Percentiles rank a stretch among this genome's conserved stretches.
Conservation (phyloP, 2,888 invertebrate genomes). For the Polydrusus pterygomalis region DNA sequence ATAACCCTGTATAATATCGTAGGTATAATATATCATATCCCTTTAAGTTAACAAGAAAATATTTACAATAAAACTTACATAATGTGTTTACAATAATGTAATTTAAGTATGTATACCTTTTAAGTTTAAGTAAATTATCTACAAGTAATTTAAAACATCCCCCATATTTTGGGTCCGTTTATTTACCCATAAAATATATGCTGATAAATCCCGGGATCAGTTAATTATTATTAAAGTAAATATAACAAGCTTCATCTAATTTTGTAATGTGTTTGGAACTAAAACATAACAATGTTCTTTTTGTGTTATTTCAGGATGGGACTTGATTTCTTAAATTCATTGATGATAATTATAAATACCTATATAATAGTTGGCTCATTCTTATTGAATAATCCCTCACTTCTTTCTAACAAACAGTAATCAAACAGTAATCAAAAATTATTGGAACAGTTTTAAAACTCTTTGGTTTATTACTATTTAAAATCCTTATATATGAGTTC, state of each 20-base stretch:
- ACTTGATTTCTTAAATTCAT: background rate
- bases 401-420: no score
- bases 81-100: background rate
- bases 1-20: no score
- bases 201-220: background rate
- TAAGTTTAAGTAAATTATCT: background rate
- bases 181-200: conserved; percentile 6
- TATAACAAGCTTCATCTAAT: conserved; percentile 5
- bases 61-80: background rate
- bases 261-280: conserved; percentile 1
- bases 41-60: background rate
- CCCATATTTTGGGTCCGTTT: background rate
- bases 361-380: background rate
- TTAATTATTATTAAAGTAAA: conserved; percentile 9
- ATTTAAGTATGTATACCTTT: background rate
- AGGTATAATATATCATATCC: background rate
- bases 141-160: background rate
- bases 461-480: no score
- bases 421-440: no score
- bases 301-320: background rate
- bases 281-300: background rate
- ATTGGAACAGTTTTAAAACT: no score
- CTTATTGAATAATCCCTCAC: no score
- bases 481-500: no score
- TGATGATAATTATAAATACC: background rate